Evolutionary conservation across 2,888 invertebrate species (phyloP).

Genomic region (Oasisia sp.): DNA sequence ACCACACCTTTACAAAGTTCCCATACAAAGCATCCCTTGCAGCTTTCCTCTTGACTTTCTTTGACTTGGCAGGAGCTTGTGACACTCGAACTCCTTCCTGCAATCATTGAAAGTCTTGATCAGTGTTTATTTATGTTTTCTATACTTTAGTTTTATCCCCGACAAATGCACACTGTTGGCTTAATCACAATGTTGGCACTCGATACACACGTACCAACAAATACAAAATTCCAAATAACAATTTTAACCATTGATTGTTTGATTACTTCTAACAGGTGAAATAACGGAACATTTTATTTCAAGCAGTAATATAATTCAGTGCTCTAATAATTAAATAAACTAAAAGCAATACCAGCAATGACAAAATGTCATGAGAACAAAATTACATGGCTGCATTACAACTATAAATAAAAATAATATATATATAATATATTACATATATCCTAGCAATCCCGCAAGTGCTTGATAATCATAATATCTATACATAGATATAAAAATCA

Average conservation of each 20-base stretch:
- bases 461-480: too few relatives aligned
- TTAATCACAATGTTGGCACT: background rate
- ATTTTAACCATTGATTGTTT: background rate
- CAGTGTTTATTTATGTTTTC: background rate
- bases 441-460: too few relatives aligned
- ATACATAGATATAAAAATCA: background rate
- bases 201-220: background rate
- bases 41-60: constrained; percentile 22
- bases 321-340: background rate
- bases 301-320: background rate
- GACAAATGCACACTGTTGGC: background rate
- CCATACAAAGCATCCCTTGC: constrained; percentile 33
- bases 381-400: background rate
- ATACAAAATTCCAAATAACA: background rate
- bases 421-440: too few relatives aligned
- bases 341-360: background rate
- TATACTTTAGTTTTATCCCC: background rate
- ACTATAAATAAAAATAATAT: too few relatives aligned
- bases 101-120: background rate
- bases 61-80: background rate
- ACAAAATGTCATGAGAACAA: background rate
- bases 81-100: constrained; percentile 29
- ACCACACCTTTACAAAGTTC: constrained; percentile 33
- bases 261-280: background rate
- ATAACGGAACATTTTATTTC: background rate